phyloP scores from a whole-genome alignment of 2,888 invertebrate genomes.

The Biston stratarius region DNA sequence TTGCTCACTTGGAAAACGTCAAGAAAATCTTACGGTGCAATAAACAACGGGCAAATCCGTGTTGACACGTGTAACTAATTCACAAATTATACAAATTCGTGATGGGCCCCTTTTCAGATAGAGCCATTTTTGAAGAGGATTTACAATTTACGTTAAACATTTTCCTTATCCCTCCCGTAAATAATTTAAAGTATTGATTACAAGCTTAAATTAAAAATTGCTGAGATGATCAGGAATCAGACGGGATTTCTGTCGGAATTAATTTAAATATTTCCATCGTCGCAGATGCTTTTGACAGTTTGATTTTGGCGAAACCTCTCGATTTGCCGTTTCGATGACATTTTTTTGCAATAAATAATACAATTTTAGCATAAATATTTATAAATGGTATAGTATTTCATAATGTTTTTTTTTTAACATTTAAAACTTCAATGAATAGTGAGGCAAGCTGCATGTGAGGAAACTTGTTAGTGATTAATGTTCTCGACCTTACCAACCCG shows the following conservation, averaged over 20 bases:
- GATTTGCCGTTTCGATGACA: constrained; percentile 25
- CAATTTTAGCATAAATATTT: constrained; percentile 11
- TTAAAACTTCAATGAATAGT: neutral
- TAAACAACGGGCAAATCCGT: constrained; percentile 74
- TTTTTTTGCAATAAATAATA: constrained; percentile 1
- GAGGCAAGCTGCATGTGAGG: no score
- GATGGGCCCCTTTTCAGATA: constrained; percentile 55
- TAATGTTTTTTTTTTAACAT: neutral
- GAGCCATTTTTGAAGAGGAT: constrained; percentile 56
- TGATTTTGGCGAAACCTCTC: constrained; percentile 72
- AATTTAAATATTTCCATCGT: constrained; percentile 44
- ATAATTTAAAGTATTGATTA: constrained; percentile 45
- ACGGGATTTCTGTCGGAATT: constrained; percentile 22
- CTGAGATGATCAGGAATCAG: constrained; percentile 26
- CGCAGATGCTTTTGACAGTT: constrained; percentile 78
- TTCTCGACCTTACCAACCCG: no score
- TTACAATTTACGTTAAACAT: constrained; percentile 54
- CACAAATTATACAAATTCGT: constrained; percentile 66
- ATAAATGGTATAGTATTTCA: neutral
- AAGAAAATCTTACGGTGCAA: constrained; percentile 66
- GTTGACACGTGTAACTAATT: constrained; percentile 83
- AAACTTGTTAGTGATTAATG: no score
- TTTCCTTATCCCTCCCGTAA: constrained; percentile 53
- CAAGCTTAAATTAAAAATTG: constrained; percentile 41
- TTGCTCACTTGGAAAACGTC: constrained; percentile 52